Base-by-base conservation (phyloP, 2,113 vertebrate genomes). In the Marcusenius ussheri region DNA sequence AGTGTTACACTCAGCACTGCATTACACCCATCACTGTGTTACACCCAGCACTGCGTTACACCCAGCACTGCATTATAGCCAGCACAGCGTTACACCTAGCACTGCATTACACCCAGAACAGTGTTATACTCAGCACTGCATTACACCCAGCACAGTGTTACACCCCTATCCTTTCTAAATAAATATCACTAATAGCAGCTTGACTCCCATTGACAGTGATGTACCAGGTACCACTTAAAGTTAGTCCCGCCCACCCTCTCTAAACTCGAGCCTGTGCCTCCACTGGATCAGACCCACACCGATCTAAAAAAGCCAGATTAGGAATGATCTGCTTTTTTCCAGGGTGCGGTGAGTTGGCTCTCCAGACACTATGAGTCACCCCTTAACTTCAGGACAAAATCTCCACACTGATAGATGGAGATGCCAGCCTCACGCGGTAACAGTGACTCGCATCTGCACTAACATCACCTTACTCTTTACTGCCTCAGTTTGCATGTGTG, bases 181-280 rank as follows among this genome's bases (percentile, higher is more conserved):
- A 80, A 80, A 42, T 19, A 80, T 19, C 35, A 39, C 1, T 39
- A 35, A 77, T 13, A 31, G 66, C 3, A 1, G 10, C 66, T 74
- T 3, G 70, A 50, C 53, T 58, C 39, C 39, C 19, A 88, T 83
- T 51, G 88, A 88, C 80, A 47, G 39, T 19, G 70, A 50, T 70
- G 88, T 74, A 27, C 58, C 49, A 90, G 53, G 50, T n/a, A 62
- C 70, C 90, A 58, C 17, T 31, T 90, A 27, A 88, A 31, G 51
- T 87, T 49, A 88, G 24, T 50, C 46, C 13, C 0, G 3, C 13
- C 50, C 70, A 19, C 56, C 58, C 49, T 50, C 85, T 74, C 35
- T 50, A 58, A 90, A 70, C 53, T 58, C 35, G n/a, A 27, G n/a
- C 8, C 83, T 27, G 66, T 70, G 10, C 3, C 13, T 77, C 24